Base-by-base conservation (phyloP, 2,113 vertebrate genomes). In the Parus major region DNA sequence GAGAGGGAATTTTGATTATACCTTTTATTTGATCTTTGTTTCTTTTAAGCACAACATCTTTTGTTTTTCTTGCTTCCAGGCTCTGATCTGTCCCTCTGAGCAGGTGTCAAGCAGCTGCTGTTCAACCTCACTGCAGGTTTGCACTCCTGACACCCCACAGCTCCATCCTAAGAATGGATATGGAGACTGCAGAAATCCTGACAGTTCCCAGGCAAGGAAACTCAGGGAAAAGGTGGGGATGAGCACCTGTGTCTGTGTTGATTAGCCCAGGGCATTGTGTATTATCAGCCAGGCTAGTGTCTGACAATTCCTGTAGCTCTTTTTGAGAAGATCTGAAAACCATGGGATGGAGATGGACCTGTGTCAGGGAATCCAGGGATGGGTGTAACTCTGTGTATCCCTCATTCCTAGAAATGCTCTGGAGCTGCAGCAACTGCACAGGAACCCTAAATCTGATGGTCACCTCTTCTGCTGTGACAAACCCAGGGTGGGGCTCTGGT, bases 91-190 rank as follows among this genome's bases (percentile, higher is more conserved):
- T 27, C 72, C 44, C 78, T 36, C 39, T 28, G 49, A 75, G 23
- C 92, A 96, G 83, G 87, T 95, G 94, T 47, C 52, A 60, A 39
- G 87, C 86, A 96, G 86, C 72, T 95, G 92, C 79, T 80, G 31
- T 10, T 81, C 35, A 52, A 9, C 61, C 79, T 78, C 81, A 53
- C 72, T 69, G 27, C 19, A 35, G 49, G 5, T 77, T 46, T 78
- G 60, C 55, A 82, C 27, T 36, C 44, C 75, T 72, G 66, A 47
- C 55, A 41, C 33, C 53, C 42, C 15, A 5, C 39, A 85, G 77
- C 78, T 93, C 63, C 47, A 14, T 46, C 68, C 87, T 10, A 64
- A 39, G 5, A 6, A 1, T 21, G 53, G 28, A 20, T 39, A 28
- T 5, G 24, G 21, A 72, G 11, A 63, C 63, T 61, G 7, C 21